Percentiles rank a stretch among this genome's conserved stretches.
These are phyloP conservation scores for Phodopus roborovskii DNA, from an alignment of 2,113 vertebrate genomes.

Conservation along the genomic window DNA sequence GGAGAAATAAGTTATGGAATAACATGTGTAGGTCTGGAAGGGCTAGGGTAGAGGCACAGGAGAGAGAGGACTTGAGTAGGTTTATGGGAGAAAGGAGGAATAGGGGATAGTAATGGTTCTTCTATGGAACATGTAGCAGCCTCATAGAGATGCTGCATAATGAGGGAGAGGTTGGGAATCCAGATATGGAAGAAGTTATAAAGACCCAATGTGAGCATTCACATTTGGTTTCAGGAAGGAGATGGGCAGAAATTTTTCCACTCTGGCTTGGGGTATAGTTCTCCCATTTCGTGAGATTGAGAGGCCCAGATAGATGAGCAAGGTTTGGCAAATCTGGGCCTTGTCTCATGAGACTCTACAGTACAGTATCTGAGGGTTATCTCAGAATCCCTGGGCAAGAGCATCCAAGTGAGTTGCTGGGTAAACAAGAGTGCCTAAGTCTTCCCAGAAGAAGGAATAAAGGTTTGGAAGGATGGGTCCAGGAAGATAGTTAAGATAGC, in stretches of 20 bases:
- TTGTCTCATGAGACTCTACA: not conserved
- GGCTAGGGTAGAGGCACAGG: not conserved
- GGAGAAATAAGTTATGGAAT: not conserved
- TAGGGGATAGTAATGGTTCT: not conserved
- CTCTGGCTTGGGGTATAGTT: not conserved
- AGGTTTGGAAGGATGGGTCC: not conserved
- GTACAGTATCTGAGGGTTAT: not conserved
- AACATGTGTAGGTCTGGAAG: not conserved
- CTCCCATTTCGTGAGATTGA: not conserved
- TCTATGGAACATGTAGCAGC: too few relatives aligned
- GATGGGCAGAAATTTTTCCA: not conserved
- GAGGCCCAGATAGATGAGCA: not conserved
- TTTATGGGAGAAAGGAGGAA: not conserved
- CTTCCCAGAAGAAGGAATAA: not conserved
- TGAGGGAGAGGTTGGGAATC: not conserved
- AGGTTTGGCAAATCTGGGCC: not conserved
- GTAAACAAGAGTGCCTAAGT: not conserved
- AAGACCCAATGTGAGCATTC: not conserved
- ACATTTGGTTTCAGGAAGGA: not conserved
- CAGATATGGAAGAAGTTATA: not conserved
- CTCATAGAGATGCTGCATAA: not conserved
- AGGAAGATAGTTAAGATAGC: not conserved
- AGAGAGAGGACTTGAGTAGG: not conserved
- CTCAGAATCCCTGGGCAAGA: not conserved
- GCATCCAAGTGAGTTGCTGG: not conserved